Base-by-base conservation (phyloP, 2,797 vertebrate genomes). In the Paratrypauchen microcephalus region DNA sequence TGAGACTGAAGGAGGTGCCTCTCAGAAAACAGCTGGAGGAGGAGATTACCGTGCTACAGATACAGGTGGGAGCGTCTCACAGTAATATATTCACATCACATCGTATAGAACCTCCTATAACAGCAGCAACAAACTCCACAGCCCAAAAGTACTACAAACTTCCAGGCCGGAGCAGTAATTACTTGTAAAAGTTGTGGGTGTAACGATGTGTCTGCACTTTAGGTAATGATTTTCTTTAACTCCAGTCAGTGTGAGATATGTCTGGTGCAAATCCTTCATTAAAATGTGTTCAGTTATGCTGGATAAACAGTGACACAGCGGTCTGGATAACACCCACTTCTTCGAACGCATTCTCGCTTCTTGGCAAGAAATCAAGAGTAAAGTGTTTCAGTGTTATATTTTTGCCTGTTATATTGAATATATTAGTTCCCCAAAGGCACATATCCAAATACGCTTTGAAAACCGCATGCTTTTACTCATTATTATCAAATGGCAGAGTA, bases 11-110 rank as follows among this genome's bases (percentile, higher is more conserved):
- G 80, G 85, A 83, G 0, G 21, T 95, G 63, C 88, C 86, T 0
- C 54, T 82, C 73, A 94, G 90, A 75, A 93, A 68, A 62, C 65
- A 84, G 18, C 75, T 97, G 69, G 94, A 95, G 39, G 90, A 80
- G 0, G 89, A 97, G 66, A 73, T 95, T 30, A 80, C 85, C 0
- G 78, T 75, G 28, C 88, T 97, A 71, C 94, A 94, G 77, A 94
- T 91, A 80, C 91, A 98, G 95, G 97, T 98, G 77, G 55, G 72
- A 26, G 48, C 30, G 4, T 58, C 26, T 36, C 47, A 12, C 50
- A 58, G 50, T 48, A 5, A 15, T 15, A 21, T n/a, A 59, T 21
- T 21, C 32, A 13, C 48, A 39, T 54, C 16, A 58, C 21, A 24
- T 36, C 15, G 7, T 50, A 18, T 21, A 36, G 32, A 2, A 9